Conservation (phyloP, 2,797 vertebrate genomes). For the Hoplostethus atlanticus region DNA sequence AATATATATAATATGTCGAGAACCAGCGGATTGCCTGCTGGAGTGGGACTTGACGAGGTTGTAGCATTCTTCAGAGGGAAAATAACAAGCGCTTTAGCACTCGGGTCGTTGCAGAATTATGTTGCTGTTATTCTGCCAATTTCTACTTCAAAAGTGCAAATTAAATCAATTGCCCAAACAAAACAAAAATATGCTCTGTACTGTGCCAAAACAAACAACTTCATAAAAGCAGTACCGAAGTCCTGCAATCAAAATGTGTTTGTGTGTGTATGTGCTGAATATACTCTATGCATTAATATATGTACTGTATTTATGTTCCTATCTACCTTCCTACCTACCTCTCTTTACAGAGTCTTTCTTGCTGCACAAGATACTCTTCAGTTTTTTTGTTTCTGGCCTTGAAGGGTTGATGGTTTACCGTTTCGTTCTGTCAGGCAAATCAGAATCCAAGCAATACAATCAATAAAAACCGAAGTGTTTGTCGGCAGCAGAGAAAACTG, state of each 20-base stretch:
- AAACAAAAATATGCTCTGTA: too few relatives aligned
- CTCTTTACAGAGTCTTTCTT: neutral
- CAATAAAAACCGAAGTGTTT: neutral
- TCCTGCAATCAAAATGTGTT: neutral
- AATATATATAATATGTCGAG: too few relatives aligned
- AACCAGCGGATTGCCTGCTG: too few relatives aligned
- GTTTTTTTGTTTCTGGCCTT: conserved; percentile 3
- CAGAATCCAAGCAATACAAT: neutral
- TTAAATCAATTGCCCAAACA: too few relatives aligned
- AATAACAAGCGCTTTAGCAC: too few relatives aligned
- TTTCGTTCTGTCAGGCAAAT: neutral
- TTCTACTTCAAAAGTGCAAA: too few relatives aligned
- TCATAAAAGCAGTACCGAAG: too few relatives aligned
- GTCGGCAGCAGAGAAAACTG: neutral
- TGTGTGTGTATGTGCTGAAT: conserved; percentile 1
- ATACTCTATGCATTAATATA: neutral
- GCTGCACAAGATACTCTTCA: neutral
- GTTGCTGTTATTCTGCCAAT: too few relatives aligned
- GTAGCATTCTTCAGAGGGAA: too few relatives aligned
- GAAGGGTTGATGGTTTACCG: neutral
- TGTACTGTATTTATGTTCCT: neutral
- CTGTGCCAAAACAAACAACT: too few relatives aligned
- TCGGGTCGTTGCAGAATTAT: too few relatives aligned
- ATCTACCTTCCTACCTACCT: neutral
- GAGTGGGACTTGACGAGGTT: too few relatives aligned